Evolutionary conservation across 2,888 invertebrate genomes (phyloP).

Genomic region (Nomada ruficornis): DNA sequence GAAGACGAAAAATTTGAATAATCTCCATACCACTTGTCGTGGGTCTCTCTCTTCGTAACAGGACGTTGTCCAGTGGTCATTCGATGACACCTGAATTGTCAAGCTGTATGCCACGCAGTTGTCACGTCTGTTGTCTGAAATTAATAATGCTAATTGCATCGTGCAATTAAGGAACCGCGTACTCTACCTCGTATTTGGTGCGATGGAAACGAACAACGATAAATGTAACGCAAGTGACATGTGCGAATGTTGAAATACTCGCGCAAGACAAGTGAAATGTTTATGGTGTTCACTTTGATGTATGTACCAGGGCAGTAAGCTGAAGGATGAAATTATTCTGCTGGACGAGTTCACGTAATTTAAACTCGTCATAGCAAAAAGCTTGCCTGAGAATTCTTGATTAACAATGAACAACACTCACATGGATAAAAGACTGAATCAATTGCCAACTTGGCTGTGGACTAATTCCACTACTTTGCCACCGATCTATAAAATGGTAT

Average conservation of each 20-base stretch:
- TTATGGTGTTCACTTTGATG: conserved; percentile 50
- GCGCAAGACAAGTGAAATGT: conserved; percentile 44
- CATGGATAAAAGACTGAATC: conserved; percentile 78
- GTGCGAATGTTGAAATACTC: conserved; percentile 38
- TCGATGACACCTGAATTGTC: conserved; percentile 55
- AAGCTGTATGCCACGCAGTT: conserved; percentile 52
- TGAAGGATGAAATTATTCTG: conserved; percentile 57
- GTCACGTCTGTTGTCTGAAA: not conserved
- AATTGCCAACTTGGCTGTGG: conserved; percentile 83
- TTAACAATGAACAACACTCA: conserved; percentile 74
- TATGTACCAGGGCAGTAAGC: conserved; percentile 62
- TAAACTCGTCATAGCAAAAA: conserved; percentile 46
- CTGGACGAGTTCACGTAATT: conserved; percentile 65
- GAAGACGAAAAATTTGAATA: conserved; percentile 42
- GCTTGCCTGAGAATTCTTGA: conserved; percentile 56
- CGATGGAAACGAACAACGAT: conserved; percentile 31
- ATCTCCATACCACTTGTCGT: conserved; percentile 33
- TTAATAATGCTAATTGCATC: not conserved
- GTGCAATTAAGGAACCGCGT: not conserved
- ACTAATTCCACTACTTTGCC: conserved; percentile 83
- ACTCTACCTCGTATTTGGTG: not conserved
- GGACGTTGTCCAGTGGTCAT: conserved; percentile 46
- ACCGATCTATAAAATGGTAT: conserved; percentile 83
- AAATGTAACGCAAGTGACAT: conserved; percentile 41
- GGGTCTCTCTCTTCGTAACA: conserved; percentile 39